Evolutionary conservation across 2,888 invertebrate species (phyloP).

Genomic region (Acronicta alni): DNA sequence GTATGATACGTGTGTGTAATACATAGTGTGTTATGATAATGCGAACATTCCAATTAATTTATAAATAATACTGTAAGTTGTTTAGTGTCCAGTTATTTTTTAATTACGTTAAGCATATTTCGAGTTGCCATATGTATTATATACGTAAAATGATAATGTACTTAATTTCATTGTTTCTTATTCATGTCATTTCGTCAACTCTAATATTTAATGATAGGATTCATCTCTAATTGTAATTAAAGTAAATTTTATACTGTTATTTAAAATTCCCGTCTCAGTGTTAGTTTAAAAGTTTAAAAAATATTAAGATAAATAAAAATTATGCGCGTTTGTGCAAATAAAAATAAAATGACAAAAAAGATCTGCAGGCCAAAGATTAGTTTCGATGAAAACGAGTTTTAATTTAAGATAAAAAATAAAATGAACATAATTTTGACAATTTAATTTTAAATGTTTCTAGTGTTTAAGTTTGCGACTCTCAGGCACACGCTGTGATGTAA

Average conservation of each 20-base stretch:
- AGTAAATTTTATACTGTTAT: conserved; percentile 58
- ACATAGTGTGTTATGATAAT: conserved; percentile 68
- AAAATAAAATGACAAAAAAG: conserved; percentile 69
- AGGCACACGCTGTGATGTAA: conserved; percentile 88
- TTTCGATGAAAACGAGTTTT: conserved; percentile 66
- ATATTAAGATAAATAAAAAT: conserved; percentile 52
- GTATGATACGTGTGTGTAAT: conserved; percentile 73
- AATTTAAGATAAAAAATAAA: conserved; percentile 61
- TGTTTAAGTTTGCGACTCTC: conserved; percentile 83
- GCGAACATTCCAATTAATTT: conserved; percentile 77
- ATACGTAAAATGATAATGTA: conserved; percentile 75
- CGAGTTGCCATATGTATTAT: conserved; percentile 83
- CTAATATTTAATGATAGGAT: conserved; percentile 58
- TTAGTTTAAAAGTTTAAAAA: conserved; percentile 63
- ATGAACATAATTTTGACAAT: conserved; percentile 72
- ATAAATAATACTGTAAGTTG: conserved; percentile 67
- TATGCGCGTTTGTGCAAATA: conserved; percentile 77
- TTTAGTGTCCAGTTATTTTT: conserved; percentile 59
- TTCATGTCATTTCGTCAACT: conserved; percentile 50
- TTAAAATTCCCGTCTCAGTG: conserved; percentile 73
- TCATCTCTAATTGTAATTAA: conserved; percentile 56
- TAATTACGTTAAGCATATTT: conserved; percentile 67
- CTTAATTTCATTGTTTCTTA: conserved; percentile 75
- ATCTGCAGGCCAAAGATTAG: conserved; percentile 89
- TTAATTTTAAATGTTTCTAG: conserved; percentile 60